These are phyloP conservation scores for Meleagris gallopavo DNA, from an alignment of 2,113 vertebrate genomes.

Conservation along the genomic window DNA sequence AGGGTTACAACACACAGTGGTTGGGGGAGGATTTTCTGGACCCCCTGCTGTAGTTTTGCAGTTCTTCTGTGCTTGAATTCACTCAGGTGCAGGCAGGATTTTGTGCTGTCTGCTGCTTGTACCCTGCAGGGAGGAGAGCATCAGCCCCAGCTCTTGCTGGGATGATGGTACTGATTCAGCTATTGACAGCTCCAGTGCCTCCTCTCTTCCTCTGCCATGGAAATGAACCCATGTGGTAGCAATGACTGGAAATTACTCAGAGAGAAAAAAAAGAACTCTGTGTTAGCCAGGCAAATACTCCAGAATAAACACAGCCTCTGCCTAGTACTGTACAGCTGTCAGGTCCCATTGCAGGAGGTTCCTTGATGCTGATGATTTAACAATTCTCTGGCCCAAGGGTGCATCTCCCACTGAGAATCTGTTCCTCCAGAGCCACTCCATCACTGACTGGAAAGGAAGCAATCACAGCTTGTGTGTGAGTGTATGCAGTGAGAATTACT, in stretches of 20 bases:
- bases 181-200: background rate
- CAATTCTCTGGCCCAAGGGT: constrained; percentile 22
- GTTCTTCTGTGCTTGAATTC: background rate
- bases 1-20: background rate
- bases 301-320: background rate
- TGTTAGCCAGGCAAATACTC: background rate
- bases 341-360: background rate
- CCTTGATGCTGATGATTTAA: constrained; percentile 33
- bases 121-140: background rate
- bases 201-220: background rate
- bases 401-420: background rate
- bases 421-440: background rate
- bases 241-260: background rate
- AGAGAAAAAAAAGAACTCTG: background rate
- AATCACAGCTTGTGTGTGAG: background rate
- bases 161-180: background rate
- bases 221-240: background rate
- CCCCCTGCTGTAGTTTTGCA: background rate
- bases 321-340: background rate
- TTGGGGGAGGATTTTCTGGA: background rate
- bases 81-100: background rate
- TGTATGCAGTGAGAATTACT: background rate
- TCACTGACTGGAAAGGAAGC: background rate
- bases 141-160: background rate
- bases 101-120: background rate